Conservation (phyloP, 2,113 vertebrate species). For the Leucopsar rothschildi region DNA sequence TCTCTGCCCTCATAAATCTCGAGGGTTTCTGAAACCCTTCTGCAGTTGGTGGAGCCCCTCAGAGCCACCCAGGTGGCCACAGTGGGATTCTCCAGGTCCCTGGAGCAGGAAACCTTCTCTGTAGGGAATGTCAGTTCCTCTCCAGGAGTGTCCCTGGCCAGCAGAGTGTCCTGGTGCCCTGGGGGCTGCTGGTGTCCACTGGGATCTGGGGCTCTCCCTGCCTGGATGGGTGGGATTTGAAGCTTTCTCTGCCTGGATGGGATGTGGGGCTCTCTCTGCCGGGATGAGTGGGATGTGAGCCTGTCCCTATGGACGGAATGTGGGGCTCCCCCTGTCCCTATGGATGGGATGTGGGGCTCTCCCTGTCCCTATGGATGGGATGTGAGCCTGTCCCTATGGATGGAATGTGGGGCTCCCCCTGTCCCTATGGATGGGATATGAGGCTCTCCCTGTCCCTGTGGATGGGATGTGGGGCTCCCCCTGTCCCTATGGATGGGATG, state of each 20-base stretch:
- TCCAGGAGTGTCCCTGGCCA: background rate
- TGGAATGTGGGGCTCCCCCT: background rate
- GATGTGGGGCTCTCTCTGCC: background rate
- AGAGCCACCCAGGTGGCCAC: background rate
- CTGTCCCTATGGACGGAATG: fast-evolving
- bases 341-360: too few species aligned
- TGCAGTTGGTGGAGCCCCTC: background rate
- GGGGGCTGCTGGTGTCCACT: background rate
- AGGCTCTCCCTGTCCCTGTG: fast-evolving
- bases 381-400: fast-evolving
- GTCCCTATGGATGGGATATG: background rate
- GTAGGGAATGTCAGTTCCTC: background rate
- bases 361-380: too few species aligned
- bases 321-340: background rate
- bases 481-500: background rate
- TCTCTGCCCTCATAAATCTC: fast-evolving
- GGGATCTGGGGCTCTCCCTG: background rate
- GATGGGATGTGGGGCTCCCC: background rate
- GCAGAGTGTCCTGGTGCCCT: background rate
- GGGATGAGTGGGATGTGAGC: fast-evolving
- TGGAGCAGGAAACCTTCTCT: background rate
- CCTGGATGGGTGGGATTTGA: fast-evolving
- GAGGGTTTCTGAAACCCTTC: background rate
- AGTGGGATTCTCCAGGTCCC: background rate
- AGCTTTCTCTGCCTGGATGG: background rate